phyloP scores from a whole-genome alignment of 2,888 invertebrate genomes.

The Amphipoea oculea region DNA sequence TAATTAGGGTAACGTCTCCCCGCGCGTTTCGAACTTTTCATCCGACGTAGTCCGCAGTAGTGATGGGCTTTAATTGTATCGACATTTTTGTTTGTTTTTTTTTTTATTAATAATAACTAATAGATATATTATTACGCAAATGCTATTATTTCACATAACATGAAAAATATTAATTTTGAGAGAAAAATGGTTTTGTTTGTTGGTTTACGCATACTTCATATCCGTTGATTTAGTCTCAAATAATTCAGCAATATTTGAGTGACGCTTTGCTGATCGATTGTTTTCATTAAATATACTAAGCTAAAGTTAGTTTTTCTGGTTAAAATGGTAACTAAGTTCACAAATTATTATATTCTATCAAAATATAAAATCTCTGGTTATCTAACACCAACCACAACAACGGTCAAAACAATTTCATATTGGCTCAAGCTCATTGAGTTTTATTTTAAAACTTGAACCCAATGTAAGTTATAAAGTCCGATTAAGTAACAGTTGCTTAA shows the following conservation, averaged over 20 bases:
- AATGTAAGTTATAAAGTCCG: constrained; percentile 16
- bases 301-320: not conserved
- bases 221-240: not conserved
- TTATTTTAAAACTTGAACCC: constrained; percentile 15
- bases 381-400: not conserved
- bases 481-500: constrained; percentile 30
- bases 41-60: constrained; percentile 16
- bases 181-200: not conserved
- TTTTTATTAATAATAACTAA: too few relatives aligned
- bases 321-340: not conserved
- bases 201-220: not conserved
- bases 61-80: constrained; percentile 28
- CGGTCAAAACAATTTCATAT: not conserved
- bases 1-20: constrained; percentile 49
- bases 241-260: not conserved
- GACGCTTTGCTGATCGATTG: not conserved
- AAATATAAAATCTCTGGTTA: not conserved
- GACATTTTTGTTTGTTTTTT: constrained; percentile 14
- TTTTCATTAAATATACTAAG: not conserved
- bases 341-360: not conserved
- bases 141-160: too few relatives aligned
- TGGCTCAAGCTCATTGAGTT: not conserved
- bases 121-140: too few relatives aligned
- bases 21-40: constrained; percentile 42
- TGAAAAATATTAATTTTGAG: not conserved